A percentile compares a stretch with the other conserved stretches of the same genome.
Conservation (phyloP, 2,113 vertebrate genomes). For the Notothenia coriiceps region DNA sequence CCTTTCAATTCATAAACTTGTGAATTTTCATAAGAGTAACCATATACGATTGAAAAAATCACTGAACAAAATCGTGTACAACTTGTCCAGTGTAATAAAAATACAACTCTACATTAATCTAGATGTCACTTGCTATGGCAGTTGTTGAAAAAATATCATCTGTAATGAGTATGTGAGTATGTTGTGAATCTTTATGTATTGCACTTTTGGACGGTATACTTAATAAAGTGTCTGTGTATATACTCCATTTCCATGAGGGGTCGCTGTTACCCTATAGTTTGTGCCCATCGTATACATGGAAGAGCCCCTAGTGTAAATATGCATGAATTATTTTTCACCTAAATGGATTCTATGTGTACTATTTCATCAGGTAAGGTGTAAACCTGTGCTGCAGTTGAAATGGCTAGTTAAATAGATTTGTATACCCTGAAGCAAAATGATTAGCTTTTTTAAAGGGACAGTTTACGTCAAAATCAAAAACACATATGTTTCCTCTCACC, state of each 20-base stretch:
- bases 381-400: not conserved
- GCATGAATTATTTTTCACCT: not conserved
- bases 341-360: not conserved
- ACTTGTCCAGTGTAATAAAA: too few species aligned
- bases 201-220: not conserved
- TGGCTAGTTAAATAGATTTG: not conserved
- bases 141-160: too few species aligned
- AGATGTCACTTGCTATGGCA: too few species aligned
- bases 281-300: not conserved
- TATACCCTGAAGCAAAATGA: not conserved
- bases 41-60: too few species aligned
- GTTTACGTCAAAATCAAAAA: too few species aligned
- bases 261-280: constrained; percentile 54
- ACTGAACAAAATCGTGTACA: too few species aligned
- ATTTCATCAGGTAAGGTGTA: not conserved
- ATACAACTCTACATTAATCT: too few species aligned
- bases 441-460: not conserved
- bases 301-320: not conserved
- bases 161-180: not conserved
- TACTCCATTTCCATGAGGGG: constrained; percentile 70
- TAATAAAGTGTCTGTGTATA: constrained; percentile 2
- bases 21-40: too few species aligned
- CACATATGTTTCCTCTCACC: too few species aligned
- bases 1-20: too few species aligned
- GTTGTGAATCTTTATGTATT: not conserved